Evolutionary conservation across 2,113 vertebrate species (phyloP).

Genomic region (Mesitornis unicolor): DNA sequence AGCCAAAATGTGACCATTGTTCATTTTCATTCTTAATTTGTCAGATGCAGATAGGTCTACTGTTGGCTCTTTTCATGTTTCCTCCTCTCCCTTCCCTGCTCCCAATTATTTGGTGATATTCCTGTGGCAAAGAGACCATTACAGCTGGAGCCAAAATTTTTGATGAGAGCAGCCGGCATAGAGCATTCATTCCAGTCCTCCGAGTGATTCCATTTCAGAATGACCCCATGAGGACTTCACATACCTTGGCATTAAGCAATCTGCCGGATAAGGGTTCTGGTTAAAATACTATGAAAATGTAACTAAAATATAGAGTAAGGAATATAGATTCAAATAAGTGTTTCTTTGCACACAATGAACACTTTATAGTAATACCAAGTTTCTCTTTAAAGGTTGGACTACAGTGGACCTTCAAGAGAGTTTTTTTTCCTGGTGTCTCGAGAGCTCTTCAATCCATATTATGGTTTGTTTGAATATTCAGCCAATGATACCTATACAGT

Average conservation of each 20-base stretch:
- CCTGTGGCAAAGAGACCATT: not conserved
- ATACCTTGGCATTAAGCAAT: constrained; percentile 1
- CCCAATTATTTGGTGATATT: not conserved
- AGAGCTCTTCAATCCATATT: constrained; percentile 98
- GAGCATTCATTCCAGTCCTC: constrained; percentile 7
- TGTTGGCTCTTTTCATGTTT: not conserved
- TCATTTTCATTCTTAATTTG: constrained; percentile 10
- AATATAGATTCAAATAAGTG: not conserved
- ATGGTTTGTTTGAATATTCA: constrained; percentile 98
- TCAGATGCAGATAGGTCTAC: not conserved
- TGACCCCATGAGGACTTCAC: not conserved
- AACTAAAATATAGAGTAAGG: not conserved
- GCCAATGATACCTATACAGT: constrained; percentile 99
- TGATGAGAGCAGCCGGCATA: not conserved
- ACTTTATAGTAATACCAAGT: not conserved
- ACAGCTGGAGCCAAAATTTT: not conserved
- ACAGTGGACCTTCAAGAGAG: constrained; percentile 96
- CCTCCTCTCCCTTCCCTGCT: not conserved
- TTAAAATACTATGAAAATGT: not conserved
- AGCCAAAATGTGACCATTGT: not conserved
- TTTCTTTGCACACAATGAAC: not conserved
- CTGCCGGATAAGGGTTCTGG: not conserved
- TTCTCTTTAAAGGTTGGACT: constrained; percentile 87
- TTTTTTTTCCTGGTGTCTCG: constrained; percentile 98
- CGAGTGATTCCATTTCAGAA: not conserved